Conservation (phyloP, 2,888 invertebrate genomes). For the Ophioninae sp. region DNA sequence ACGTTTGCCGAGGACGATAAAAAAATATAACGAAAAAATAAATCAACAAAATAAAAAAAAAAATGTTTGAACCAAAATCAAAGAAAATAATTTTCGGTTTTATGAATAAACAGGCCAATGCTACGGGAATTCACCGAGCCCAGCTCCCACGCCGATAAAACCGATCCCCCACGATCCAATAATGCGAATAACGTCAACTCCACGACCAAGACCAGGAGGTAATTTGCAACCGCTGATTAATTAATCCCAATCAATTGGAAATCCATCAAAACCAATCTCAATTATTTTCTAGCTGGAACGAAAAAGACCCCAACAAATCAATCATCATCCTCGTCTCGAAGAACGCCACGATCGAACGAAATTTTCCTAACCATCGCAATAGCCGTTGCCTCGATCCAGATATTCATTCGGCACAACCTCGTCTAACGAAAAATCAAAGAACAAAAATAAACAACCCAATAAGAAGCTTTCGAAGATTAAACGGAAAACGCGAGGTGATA, state of each 20-base stretch:
- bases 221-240: constrained; percentile 19
- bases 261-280: neutral
- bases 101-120: constrained; percentile 74
- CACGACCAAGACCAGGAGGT: constrained; percentile 71
- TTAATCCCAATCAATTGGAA: neutral
- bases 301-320: constrained; percentile 62
- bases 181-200: constrained; percentile 74
- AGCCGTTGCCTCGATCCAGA: constrained; percentile 39
- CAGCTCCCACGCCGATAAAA: constrained; percentile 77
- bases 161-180: constrained; percentile 74
- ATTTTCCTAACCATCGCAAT: constrained; percentile 52
- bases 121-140: constrained; percentile 79
- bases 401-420: constrained; percentile 33
- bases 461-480: constrained; percentile 4
- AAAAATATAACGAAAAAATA: too few species aligned
- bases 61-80: too few species aligned
- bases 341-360: constrained; percentile 39
- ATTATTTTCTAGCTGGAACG: constrained; percentile 50
- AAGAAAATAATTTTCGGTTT: neutral
- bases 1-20: too few species aligned
- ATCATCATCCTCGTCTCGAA: constrained; percentile 55
- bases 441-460: constrained; percentile 25
- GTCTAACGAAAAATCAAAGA: constrained; percentile 40
- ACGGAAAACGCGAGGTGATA: neutral
- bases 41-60: too few species aligned